Percentiles rank a stretch among this genome's conserved stretches.
Conservation (phyloP, 1,140 invertebrate species). For the Lepidurus packardi region DNA sequence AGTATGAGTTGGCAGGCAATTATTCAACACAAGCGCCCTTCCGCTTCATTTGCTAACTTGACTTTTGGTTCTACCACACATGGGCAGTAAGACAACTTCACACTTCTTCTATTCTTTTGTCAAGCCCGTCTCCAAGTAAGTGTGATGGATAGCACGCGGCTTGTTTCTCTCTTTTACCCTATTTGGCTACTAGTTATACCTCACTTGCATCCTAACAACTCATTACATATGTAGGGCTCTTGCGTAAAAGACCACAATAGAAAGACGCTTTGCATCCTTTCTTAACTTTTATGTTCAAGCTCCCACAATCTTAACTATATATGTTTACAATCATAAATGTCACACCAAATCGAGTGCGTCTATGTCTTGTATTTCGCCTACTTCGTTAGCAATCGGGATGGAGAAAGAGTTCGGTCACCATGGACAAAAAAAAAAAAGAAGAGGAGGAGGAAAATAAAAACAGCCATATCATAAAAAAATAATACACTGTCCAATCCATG, state of each 20-base stretch:
- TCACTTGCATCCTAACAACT: neutral
- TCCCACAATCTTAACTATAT: no score
- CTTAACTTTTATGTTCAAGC: no score
- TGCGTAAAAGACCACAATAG: neutral
- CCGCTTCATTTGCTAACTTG: neutral
- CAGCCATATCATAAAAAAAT: slow-evolving; percentile 19
- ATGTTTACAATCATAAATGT: no score
- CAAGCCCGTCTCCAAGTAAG: neutral
- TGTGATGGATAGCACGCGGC: slow-evolving; percentile 5
- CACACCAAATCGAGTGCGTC: neutral
- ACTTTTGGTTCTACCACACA: neutral
- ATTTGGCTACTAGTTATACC: slow-evolving; percentile 1
- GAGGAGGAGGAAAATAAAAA: slow-evolving; percentile 4
- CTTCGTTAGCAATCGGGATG: neutral
- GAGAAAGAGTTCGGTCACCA: neutral
- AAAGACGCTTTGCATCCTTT: no score
- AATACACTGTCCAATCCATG: neutral
- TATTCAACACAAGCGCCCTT: slow-evolving; percentile 11
- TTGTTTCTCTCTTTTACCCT: neutral
- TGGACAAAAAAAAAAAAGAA: neutral
- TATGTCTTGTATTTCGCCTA: slow-evolving; percentile 15
- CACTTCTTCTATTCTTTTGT: slow-evolving; percentile 3
- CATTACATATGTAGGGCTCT: neutral
- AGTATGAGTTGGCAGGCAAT: neutral
- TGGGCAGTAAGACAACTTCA: slow-evolving; percentile 8